These are phyloP conservation scores for Myrmophylax atrothorax DNA, from an alignment of 2,113 vertebrate genomes.

Conservation along the genomic window DNA sequence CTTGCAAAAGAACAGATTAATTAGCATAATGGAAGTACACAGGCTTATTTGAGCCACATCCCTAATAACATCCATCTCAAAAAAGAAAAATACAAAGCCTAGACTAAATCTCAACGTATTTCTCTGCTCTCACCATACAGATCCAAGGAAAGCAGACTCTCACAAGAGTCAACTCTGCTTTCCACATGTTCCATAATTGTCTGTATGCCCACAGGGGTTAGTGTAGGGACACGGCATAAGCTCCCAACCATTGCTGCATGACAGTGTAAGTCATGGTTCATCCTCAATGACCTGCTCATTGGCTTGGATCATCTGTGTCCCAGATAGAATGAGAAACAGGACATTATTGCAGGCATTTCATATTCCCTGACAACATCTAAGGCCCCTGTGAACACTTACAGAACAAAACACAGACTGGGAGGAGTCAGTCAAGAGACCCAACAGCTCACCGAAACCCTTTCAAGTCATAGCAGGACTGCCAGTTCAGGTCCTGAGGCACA, in stretches of 20 bases:
- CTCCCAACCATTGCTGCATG: background rate
- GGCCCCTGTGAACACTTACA: background rate
- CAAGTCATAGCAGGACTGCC: background rate
- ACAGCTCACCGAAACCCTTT: background rate
- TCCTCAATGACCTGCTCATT: background rate
- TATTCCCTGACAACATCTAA: background rate
- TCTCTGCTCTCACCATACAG: background rate
- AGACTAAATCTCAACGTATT: background rate
- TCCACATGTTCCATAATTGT: background rate
- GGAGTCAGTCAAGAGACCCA: background rate
- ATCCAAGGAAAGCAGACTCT: background rate
- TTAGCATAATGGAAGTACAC: fast-evolving
- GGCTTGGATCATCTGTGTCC: background rate
- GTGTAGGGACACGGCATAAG: background rate
- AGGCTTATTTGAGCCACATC: background rate
- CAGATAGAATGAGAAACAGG: conserved; percentile 11
- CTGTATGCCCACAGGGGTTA: background rate
- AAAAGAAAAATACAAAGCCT: background rate
- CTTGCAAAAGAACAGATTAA: background rate
- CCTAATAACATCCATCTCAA: background rate
- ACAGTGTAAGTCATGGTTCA: background rate
- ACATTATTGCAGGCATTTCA: background rate
- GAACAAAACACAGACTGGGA: conserved; percentile 14
- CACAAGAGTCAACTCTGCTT: background rate
- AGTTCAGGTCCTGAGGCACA: background rate